Evolutionary conservation across 2,797 vertebrate species (phyloP).

Genomic region (Rhadinocentrus ornatus): DNA sequence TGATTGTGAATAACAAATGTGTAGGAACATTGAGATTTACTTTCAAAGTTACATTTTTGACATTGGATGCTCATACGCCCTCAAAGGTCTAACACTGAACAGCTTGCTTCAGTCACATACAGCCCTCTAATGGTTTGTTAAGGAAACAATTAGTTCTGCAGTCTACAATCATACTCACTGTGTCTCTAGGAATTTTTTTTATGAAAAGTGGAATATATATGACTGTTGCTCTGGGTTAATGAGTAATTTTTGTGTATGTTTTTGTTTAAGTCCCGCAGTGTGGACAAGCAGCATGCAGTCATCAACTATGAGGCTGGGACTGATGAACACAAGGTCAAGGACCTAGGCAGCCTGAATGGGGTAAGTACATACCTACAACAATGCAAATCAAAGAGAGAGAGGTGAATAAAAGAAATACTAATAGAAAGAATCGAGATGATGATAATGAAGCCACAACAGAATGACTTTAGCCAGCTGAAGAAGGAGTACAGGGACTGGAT

Average conservation of each 20-base stretch:
- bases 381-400: conserved; percentile 11
- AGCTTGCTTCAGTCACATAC: conserved; percentile 9
- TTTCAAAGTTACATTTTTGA: conserved; percentile 30
- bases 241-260: conserved; percentile 19
- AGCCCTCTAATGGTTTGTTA: conserved; percentile 15
- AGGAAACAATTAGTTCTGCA: conserved; percentile 12
- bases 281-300: conserved; percentile 99
- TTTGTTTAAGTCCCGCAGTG: conserved; percentile 85
- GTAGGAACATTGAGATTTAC: conserved; percentile 14
- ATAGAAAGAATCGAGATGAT: not conserved
- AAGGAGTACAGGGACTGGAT: not conserved
- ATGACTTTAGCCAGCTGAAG: not conserved
- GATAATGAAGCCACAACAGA: not conserved
- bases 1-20: conserved; percentile 2
- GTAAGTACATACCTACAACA: conserved; percentile 81
- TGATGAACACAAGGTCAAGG: conserved; percentile 97
- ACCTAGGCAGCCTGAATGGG: conserved; percentile 97
- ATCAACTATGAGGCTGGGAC: conserved; percentile 93
- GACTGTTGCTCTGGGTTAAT: conserved; percentile 12
- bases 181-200: too few relatives aligned
- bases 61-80: conserved; percentile 20
- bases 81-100: conserved; percentile 2
- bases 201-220: not conserved
- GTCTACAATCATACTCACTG: too few relatives aligned
- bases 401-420: conserved; percentile 13